Conservation (phyloP, 2,888 invertebrate genomes). For the Gerosis bhagava region DNA sequence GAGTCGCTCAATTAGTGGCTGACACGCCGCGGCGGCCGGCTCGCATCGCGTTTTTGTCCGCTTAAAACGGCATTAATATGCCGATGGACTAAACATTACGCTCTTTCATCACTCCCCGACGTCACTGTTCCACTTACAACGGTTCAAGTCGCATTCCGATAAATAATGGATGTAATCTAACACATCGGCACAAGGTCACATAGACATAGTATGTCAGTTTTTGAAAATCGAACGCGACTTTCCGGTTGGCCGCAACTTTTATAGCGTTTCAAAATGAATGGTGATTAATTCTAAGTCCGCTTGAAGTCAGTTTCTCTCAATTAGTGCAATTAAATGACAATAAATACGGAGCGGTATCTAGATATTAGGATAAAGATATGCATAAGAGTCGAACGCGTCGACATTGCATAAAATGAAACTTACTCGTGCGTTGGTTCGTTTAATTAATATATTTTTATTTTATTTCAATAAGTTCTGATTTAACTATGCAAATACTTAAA, state of each 20-base stretch:
- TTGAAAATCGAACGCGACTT: slow-evolving; percentile 41
- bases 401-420: slow-evolving; percentile 13
- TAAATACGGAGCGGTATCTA: slow-evolving; percentile 6
- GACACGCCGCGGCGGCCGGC: slow-evolving; percentile 61
- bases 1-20: slow-evolving; percentile 71
- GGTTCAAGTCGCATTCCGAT: slow-evolving; percentile 19
- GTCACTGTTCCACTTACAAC: slow-evolving; percentile 31
- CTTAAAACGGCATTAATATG: slow-evolving; percentile 65
- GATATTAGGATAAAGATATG: slow-evolving; percentile 12
- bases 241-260: background rate
- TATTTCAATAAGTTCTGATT: no score
- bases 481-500: no score
- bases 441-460: slow-evolving; percentile 40
- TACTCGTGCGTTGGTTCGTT: slow-evolving; percentile 27
- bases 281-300: background rate
- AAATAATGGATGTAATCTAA: slow-evolving; percentile 26
- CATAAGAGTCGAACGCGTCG: slow-evolving; percentile 3
- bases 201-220: slow-evolving; percentile 30
- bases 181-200: slow-evolving; percentile 38
- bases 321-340: slow-evolving; percentile 10
- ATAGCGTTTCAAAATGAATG: background rate
- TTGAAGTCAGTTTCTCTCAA: background rate
- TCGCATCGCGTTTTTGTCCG: slow-evolving; percentile 67
- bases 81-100: slow-evolving; percentile 62
- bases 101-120: slow-evolving; percentile 46